Conservation (phyloP, 2,113 vertebrate genomes). For the Leptodactylus fuscus region DNA sequence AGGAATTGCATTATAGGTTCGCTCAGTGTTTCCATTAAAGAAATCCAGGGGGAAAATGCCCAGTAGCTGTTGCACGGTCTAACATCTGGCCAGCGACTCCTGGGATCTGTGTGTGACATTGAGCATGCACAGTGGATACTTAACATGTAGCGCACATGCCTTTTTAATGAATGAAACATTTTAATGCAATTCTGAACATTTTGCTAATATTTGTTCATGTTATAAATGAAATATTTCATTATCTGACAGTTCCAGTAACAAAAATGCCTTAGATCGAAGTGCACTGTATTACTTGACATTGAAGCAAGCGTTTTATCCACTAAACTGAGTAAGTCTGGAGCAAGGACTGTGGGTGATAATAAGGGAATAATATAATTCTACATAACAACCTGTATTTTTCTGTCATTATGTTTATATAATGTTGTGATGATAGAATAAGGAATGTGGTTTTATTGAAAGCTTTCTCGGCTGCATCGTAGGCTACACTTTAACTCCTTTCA, state of each 20-base stretch:
- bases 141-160: background rate
- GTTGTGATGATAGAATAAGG: slow-evolving; percentile 14
- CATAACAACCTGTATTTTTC: background rate
- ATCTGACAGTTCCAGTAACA: background rate
- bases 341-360: background rate
- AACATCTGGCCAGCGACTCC: slow-evolving; percentile 1
- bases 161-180: slow-evolving; percentile 30
- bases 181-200: slow-evolving; percentile 32
- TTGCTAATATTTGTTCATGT: slow-evolving; percentile 11
- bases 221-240: slow-evolving; percentile 13
- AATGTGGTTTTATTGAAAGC: slow-evolving; percentile 17
- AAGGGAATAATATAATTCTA: slow-evolving; percentile 9
- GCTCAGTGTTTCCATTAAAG: background rate
- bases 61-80: background rate
- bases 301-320: background rate
- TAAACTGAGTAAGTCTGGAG: slow-evolving; percentile 6
- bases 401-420: slow-evolving; percentile 15
- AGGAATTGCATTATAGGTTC: slow-evolving; percentile 8
- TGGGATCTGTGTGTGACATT: background rate
- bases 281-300: background rate
- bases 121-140: slow-evolving; percentile 37
- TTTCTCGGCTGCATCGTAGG: background rate
- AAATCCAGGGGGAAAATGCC: background rate
- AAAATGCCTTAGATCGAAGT: background rate
- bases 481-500: slow-evolving; percentile 25